Base-by-base conservation (phyloP, 2,797 vertebrate species). In the Periophthalmus magnuspinnatus region DNA sequence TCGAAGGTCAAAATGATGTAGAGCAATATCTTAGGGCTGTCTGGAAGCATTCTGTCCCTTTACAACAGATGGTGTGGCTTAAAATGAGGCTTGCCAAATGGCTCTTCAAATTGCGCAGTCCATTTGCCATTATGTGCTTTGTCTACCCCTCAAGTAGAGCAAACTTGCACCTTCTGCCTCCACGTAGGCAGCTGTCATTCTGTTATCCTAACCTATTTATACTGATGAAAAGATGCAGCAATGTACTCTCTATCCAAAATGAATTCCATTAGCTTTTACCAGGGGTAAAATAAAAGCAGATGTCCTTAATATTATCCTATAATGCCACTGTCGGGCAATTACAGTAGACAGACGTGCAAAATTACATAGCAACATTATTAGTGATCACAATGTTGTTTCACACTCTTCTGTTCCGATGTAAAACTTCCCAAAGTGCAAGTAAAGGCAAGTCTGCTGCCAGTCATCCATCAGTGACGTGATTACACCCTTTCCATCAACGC, bases 391-490 rank as follows among this genome's bases (percentile, higher is more conserved):
- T 48, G 61, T 17, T 68, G 56, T 74, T 52, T 64, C 77, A 65
- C 34, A 1, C 69, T 76, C 78, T 74, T 72, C 72, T 70, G 71
- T 33, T 76, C 34, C 72, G 6, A 33, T 60, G n/a, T 48, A 36
- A 11, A 54, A 21, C 57, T 68, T 54, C 74, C 74, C 76, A 75
- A 41, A 81, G 74, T 70, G 52, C 81, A 80, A 76, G 16, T 75
- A 75, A 74, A 86, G 83, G 77, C 79, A 70, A 78, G 74, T 68
- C 47, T 55, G 84, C 83, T 89, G 84, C 89, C 86, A 86, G 78
- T 85, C 82, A 86, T 86, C 84, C 82, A 84, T 90, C 88, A 87
- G 76, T 67, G 80, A 78, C 83, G 85, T 85, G 86, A 88, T 90
- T 86, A 83, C 73, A 80, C 36, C 55, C 69, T 79, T 22, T 76